These are phyloP conservation scores for Papilio xuthus DNA, from an alignment of 1,140 invertebrate genomes.

Conservation along the genomic window DNA sequence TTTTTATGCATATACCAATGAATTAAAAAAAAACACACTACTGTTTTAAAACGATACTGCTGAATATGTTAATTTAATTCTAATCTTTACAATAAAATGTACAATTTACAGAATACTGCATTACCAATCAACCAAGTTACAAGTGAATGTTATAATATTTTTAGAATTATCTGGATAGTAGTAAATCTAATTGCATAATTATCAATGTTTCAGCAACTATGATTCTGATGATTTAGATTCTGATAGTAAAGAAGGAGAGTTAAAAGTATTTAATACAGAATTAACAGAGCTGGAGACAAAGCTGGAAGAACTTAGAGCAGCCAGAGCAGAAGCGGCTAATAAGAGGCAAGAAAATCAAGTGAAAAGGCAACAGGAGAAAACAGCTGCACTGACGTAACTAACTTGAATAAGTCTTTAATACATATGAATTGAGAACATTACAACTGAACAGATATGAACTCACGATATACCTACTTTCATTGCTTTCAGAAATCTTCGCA, in stretches of 20 bases:
- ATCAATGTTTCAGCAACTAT: slow-evolving; percentile 52
- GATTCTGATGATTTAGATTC: slow-evolving; percentile 59
- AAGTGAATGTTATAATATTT: neutral
- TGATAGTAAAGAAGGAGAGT: slow-evolving; percentile 65
- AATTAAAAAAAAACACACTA: no score
- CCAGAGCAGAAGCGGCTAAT: slow-evolving; percentile 42
- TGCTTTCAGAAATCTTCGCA: slow-evolving; percentile 51
- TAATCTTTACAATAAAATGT: neutral
- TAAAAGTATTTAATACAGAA: slow-evolving; percentile 60
- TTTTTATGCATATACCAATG: no score
- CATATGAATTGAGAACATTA: neutral
- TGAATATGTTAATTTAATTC: neutral
- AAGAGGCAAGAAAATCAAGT: slow-evolving; percentile 42
- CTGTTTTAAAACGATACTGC: no score
- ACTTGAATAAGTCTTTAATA: neutral
- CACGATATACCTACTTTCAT: neutral
- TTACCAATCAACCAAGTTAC: no score
- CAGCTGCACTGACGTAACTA: slow-evolving; percentile 46
- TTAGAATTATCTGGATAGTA: neutral
- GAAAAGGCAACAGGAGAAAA: slow-evolving; percentile 46
- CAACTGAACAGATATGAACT: neutral
- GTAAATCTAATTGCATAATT: neutral
- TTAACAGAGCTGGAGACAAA: slow-evolving; percentile 52
- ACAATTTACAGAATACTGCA: no score
- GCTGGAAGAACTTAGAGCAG: slow-evolving; percentile 48